phyloP scores from a whole-genome alignment of 1,140 invertebrate genomes.

The Drosophila erecta region DNA sequence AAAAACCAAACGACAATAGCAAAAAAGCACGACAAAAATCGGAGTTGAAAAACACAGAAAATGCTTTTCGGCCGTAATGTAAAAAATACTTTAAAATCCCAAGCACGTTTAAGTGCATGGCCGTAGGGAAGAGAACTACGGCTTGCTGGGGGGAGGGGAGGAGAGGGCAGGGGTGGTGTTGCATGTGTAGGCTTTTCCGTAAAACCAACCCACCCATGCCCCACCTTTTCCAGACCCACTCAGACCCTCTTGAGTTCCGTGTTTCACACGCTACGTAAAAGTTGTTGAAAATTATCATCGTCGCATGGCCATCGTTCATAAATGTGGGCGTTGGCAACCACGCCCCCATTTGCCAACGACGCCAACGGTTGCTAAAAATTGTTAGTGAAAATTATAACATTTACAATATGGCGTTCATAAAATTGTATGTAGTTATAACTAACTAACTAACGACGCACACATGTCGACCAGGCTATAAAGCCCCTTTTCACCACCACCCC shows the following conservation, averaged over 20 bases:
- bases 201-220: background rate
- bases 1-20: constrained; percentile 40
- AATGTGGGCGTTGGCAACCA: background rate
- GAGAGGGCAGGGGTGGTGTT: background rate
- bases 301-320: constrained; percentile 33
- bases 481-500: background rate
- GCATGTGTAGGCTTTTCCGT: constrained; percentile 41
- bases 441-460: constrained; percentile 78
- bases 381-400: constrained; percentile 82
- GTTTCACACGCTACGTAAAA: constrained; percentile 59
- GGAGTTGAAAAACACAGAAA: constrained; percentile 48
- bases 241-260: constrained; percentile 16
- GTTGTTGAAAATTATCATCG: constrained; percentile 79
- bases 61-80: constrained; percentile 61
- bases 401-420: constrained; percentile 78
- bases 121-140: constrained; percentile 5
- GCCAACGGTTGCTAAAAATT: constrained; percentile 56
- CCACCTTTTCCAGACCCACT: background rate
- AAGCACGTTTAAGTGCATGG: constrained; percentile 77
- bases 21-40: constrained; percentile 29
- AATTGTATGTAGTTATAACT: constrained; percentile 82
- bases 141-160: no score
- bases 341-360: background rate
- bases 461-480: constrained; percentile 41
- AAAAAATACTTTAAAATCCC: constrained; percentile 68